Conservation (phyloP, 2,113 vertebrate genomes). For the Lathamus discolor region DNA sequence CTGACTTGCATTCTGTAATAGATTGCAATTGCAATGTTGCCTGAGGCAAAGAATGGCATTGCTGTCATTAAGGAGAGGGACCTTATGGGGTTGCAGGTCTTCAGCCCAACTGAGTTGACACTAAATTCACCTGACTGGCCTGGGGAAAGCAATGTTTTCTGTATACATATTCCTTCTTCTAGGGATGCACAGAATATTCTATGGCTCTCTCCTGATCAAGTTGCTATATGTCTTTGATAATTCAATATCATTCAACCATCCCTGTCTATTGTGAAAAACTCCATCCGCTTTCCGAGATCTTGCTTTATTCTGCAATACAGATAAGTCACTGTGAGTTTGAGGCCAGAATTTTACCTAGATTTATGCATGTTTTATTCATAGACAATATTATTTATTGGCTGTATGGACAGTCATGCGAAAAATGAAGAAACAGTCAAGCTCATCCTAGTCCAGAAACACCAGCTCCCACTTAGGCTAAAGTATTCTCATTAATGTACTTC, state of each 20-base stretch:
- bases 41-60: background rate
- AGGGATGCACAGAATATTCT: background rate
- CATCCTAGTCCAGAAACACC: background rate
- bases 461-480: background rate
- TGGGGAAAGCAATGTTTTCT: background rate
- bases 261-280: background rate
- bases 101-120: background rate
- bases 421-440: background rate
- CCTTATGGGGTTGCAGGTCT: background rate
- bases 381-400: background rate
- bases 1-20: background rate
- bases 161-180: background rate
- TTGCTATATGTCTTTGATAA: rapidly evolving
- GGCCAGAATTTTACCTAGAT: background rate
- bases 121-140: background rate
- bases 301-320: background rate
- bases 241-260: background rate
- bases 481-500: background rate
- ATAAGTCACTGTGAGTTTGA: background rate
- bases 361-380: background rate
- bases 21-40: background rate
- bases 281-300: background rate
- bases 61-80: background rate
- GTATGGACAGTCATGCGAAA: background rate
- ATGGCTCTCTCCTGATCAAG: background rate